phyloP scores from a whole-genome alignment of 2,888 invertebrate species.

The Synergus gifuensis region DNA sequence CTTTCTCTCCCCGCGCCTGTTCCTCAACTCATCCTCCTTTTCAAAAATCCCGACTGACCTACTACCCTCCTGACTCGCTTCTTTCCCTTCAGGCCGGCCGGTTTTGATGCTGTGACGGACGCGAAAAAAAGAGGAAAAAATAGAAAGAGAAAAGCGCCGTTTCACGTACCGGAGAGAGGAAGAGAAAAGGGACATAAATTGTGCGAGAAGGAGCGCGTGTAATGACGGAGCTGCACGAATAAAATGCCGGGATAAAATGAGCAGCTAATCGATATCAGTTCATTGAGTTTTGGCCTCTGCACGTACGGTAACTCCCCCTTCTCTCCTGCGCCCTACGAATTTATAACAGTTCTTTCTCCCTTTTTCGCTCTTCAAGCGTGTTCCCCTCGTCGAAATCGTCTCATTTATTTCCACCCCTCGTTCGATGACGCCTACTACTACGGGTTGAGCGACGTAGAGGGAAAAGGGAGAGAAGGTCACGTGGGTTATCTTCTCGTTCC shows the following conservation, averaged over 20 bases:
- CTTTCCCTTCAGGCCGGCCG: slow-evolving; percentile 57
- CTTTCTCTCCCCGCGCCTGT: slow-evolving; percentile 56
- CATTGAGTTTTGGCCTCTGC: slow-evolving; percentile 72
- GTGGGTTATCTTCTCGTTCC: slow-evolving; percentile 68
- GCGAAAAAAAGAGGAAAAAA: slow-evolving; percentile 52
- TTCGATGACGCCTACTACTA: slow-evolving; percentile 49
- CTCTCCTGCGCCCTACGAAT: slow-evolving; percentile 49
- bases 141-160: slow-evolving; percentile 49
- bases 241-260: slow-evolving; percentile 67
- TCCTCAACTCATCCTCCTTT: slow-evolving; percentile 54
- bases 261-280: slow-evolving; percentile 73
- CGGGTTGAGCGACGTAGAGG: slow-evolving; percentile 44
- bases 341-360: slow-evolving; percentile 48
- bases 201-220: slow-evolving; percentile 46
- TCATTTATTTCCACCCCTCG: slow-evolving; percentile 50
- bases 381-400: slow-evolving; percentile 52
- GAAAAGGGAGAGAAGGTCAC: slow-evolving; percentile 63
- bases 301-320: slow-evolving; percentile 54
- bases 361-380: slow-evolving; percentile 46
- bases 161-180: slow-evolving; percentile 46
- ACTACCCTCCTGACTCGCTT: slow-evolving; percentile 74
- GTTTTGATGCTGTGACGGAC: slow-evolving; percentile 54
- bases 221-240: slow-evolving; percentile 56
- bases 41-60: slow-evolving; percentile 69
- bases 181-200: slow-evolving; percentile 48